Evolutionary conservation across 2,113 vertebrate species (phyloP).

Genomic region (Seriola dumerili): DNA sequence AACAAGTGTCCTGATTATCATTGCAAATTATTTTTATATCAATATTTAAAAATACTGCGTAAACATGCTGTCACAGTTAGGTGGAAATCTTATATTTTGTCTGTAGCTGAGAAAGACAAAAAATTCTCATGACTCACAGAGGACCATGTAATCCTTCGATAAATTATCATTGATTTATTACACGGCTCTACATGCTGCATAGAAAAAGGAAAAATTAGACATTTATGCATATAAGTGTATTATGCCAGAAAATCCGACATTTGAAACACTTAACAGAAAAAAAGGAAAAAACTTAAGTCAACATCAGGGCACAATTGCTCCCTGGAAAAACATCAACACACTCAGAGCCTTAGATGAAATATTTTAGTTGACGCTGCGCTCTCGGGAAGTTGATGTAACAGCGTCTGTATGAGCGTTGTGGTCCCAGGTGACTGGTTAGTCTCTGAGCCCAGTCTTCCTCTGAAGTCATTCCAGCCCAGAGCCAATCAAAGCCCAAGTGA

Average conservation of each 20-base stretch:
- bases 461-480: constrained; percentile 82
- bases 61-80: background rate
- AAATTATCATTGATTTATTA: constrained; percentile 9
- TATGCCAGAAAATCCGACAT: background rate
- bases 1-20: background rate
- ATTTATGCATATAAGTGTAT: background rate
- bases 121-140: background rate
- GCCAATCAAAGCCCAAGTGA: constrained; percentile 81
- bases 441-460: constrained; percentile 71
- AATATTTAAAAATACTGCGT: background rate
- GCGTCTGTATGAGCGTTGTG: constrained; percentile 19
- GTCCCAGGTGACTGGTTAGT: constrained; percentile 74
- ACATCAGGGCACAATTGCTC: constrained; percentile 35
- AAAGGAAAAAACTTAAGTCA: constrained; percentile 1
- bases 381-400: constrained; percentile 27
- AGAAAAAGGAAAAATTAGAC: background rate
- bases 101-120: background rate
- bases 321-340: background rate
- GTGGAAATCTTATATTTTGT: background rate
- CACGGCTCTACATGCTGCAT: background rate
- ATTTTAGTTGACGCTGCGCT: constrained; percentile 9
- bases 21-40: background rate
- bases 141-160: constrained; percentile 6
- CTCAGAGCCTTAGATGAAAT: constrained; percentile 14
- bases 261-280: constrained; percentile 14